Conservation (phyloP, 2,113 vertebrate genomes). For the Pituophis catenifer region DNA sequence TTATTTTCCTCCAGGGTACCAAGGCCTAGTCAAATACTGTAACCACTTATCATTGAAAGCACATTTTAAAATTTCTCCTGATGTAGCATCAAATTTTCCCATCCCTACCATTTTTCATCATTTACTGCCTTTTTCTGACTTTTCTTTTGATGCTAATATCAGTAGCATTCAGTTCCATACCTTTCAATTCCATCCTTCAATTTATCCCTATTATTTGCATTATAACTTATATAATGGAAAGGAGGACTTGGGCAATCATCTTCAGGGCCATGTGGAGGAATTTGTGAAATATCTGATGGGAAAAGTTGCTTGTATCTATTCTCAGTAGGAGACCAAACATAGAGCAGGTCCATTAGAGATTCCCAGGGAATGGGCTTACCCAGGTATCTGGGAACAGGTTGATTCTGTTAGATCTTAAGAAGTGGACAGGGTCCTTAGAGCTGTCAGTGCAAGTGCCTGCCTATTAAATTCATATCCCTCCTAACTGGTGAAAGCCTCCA, state of each 20-base stretch:
- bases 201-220: no score
- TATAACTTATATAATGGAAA: not conserved
- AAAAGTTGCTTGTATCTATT: not conserved
- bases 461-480: not conserved
- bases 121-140: no score
- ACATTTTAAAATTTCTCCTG: no score
- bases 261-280: not conserved
- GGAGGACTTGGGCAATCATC: not conserved
- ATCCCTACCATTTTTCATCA: no score
- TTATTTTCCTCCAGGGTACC: not conserved
- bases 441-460: not conserved
- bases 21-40: no score
- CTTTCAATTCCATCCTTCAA: no score
- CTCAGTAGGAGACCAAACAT: not conserved
- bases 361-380: not conserved
- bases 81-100: no score
- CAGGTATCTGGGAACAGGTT: not conserved
- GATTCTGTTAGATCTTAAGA: not conserved
- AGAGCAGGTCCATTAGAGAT: not conserved
- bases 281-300: not conserved
- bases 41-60: no score
- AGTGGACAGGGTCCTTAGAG: not conserved
- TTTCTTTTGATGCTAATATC: no score
- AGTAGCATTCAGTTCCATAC: no score
- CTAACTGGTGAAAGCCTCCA: not conserved